Percentiles rank a stretch among this genome's conserved stretches.
Conservation (phyloP, 2,888 invertebrate genomes). For the Andricus curvator region DNA sequence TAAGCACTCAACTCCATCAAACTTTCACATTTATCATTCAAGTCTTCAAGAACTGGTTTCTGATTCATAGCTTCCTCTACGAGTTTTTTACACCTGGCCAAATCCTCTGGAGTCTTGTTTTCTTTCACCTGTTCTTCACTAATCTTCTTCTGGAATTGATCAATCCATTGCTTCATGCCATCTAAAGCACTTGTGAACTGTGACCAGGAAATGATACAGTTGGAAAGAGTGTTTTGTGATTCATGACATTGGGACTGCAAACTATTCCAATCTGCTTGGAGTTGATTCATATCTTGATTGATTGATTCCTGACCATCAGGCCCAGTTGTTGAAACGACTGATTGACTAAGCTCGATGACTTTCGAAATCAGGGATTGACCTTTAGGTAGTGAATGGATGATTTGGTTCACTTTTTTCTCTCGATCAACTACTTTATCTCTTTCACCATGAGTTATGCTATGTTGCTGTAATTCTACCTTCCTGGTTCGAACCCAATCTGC, state of each 20-base stretch:
- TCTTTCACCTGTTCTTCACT: conserved; percentile 83
- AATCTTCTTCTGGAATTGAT: conserved; percentile 84
- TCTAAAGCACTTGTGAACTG: conserved; percentile 87
- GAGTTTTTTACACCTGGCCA: conserved; percentile 87
- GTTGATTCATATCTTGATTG: conserved; percentile 88
- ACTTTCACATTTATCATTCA: conserved; percentile 92
- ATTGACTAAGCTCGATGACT: conserved; percentile 86
- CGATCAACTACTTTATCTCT: conserved; percentile 88
- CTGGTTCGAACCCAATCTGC: conserved; percentile 92
- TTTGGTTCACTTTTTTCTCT: conserved; percentile 86
- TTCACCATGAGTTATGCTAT: conserved; percentile 93
- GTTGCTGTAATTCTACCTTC: conserved; percentile 90
- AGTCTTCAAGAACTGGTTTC: conserved; percentile 89
- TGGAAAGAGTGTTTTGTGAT: conserved; percentile 86
- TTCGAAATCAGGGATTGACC: conserved; percentile 87
- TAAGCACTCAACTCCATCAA: conserved; percentile 93
- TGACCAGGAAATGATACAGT: conserved; percentile 85
- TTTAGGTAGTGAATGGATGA: conserved; percentile 84
- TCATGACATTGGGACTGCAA: conserved; percentile 88
- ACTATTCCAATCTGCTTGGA: conserved; percentile 90
- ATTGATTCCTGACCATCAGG: conserved; percentile 91
- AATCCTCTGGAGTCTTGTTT: conserved; percentile 88
- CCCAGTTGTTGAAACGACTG: conserved; percentile 88
- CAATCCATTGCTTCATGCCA: conserved; percentile 87
- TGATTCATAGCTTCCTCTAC: conserved; percentile 87